Evolutionary conservation across 2,888 invertebrate genomes (phyloP), one percentile per base, ranked within the genome.

Genomic region (Rhagium mordax): DNA sequence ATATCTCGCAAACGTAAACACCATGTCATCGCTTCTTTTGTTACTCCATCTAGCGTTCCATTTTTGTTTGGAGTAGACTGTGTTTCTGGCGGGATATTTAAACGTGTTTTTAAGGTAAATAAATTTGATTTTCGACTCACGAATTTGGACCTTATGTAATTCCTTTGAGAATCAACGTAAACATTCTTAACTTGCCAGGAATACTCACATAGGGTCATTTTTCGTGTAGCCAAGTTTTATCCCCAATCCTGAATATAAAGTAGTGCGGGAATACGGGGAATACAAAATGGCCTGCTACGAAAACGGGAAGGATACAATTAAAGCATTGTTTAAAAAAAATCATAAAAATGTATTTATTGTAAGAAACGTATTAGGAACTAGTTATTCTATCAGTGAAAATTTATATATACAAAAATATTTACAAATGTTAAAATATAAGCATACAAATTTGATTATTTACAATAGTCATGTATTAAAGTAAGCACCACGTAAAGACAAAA

Each of bases 21-120:
- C 57, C 10, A 2, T 41, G 47, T 47, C 67, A 67, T 67, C 20
- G 67, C 51, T 24, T 67, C 67, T 67, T 67, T 67, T 57, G 57
- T 67, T 16, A 41, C 67, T 24, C 67, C 67, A 67, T 67, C 67
- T 67, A 67, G 57, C 67, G 67, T 67, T 33, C 13, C 27, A 15
- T 16, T 20, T 29, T 27, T 27, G 18, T 33, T 65, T 21, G 20
- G 24, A 49, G 41, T 49, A 51, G 24, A 18, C 21, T 16, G 24
- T 13, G 41, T 4, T 29, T 24, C 47, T 48, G 47, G 67, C 67
- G 67, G 55, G 15, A 47, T 1, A 47, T 67, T 67, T 55, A 41
- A 67, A 67, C n/a, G 7, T 16, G 6, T 51, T 49, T 16, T 41
- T 41, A 41, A 41, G n/a, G 13, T 41, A 3, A 41, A 33, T n/a